Evolutionary conservation across 2,888 invertebrate species (phyloP).

Genomic region (Eupeodes latifasciatus): DNA sequence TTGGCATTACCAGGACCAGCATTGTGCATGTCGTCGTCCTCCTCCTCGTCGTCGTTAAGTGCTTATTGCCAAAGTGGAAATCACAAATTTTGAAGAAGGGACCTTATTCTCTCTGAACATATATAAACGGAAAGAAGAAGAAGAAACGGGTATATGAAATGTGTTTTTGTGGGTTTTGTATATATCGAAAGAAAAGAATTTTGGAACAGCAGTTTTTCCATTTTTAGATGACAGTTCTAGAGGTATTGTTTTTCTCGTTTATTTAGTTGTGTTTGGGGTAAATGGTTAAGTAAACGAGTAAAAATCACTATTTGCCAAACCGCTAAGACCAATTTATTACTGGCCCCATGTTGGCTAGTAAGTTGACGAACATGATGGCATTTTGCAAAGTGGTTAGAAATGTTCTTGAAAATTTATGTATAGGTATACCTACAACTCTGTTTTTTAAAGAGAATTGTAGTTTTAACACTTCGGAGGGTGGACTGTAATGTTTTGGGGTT

Average conservation of each 20-base stretch:
- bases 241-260: conserved; percentile 72
- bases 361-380: conserved; percentile 47
- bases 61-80: conserved; percentile 68
- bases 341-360: conserved; percentile 73
- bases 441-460: conserved; percentile 33
- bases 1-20: conserved; percentile 29
- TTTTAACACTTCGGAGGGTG: conserved; percentile 6
- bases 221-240: conserved; percentile 2
- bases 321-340: conserved; percentile 71
- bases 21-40: conserved; percentile 34
- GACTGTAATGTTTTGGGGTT: not conserved
- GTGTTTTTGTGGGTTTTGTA: conserved; percentile 46
- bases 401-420: not conserved
- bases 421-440: conserved; percentile 32
- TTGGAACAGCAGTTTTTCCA: conserved; percentile 34
- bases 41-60: conserved; percentile 52
- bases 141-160: not conserved
- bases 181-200: conserved; percentile 34
- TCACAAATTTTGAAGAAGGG: conserved; percentile 42
- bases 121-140: not conserved
- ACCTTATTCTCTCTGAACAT: conserved; percentile 6
- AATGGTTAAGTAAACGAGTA: conserved; percentile 72
- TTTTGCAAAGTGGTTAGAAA: conserved; percentile 64
- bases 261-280: conserved; percentile 64
- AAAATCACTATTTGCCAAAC: conserved; percentile 73